phyloP scores from a whole-genome alignment of 2,888 invertebrate genomes.

The Athalia rosae region DNA sequence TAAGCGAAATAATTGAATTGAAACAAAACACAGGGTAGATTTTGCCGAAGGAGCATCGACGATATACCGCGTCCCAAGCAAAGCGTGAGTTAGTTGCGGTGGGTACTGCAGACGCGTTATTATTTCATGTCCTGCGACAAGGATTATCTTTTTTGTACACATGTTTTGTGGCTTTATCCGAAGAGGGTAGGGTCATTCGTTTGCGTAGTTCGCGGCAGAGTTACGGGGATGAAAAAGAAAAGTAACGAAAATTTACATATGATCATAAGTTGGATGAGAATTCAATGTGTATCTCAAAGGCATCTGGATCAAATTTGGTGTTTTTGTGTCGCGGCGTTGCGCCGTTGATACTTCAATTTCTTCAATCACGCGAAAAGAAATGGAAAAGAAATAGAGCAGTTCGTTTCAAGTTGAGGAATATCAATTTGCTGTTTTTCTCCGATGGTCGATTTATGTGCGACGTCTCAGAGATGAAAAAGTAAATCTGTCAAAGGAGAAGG shows the following conservation, averaged over 20 bases:
- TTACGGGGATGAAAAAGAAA: neutral
- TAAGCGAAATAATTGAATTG: too few relatives aligned
- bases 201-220: neutral
- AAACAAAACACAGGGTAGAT: too few relatives aligned
- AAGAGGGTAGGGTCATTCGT: neutral
- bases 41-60: conserved; percentile 6
- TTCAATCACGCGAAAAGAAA: neutral
- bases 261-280: too few relatives aligned
- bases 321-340: too few relatives aligned
- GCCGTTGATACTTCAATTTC: too few relatives aligned
- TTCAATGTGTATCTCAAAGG: too few relatives aligned
- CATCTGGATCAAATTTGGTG: too few relatives aligned
- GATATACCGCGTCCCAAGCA: conserved; percentile 25
- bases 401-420: conserved; percentile 5
- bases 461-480: conserved; percentile 1
- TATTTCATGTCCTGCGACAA: conserved; percentile 35
- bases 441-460: conserved; percentile 5
- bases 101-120: conserved; percentile 7
- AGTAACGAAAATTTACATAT: too few relatives aligned
- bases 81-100: conserved; percentile 15
- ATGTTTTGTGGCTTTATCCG: neutral
- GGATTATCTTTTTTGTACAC: conserved; percentile 42
- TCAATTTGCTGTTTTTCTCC: conserved; percentile 19
- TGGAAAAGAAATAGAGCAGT: neutral
- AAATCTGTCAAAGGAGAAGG: neutral